phyloP scores from a whole-genome alignment of 2,113 vertebrate genomes.

The Gopherus flavomarginatus region DNA sequence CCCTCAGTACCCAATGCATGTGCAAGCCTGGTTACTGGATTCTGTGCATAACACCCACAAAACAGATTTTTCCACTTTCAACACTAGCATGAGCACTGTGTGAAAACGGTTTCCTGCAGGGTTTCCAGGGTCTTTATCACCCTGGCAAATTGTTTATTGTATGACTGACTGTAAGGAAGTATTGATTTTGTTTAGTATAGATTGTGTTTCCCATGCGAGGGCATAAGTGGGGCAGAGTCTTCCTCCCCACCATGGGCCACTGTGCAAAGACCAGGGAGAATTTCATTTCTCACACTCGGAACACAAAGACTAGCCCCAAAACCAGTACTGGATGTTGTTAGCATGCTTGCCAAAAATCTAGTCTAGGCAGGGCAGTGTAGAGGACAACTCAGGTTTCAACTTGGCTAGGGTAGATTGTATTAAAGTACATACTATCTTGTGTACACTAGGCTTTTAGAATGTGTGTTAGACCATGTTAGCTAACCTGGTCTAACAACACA shows the following conservation, averaged over 20 bases:
- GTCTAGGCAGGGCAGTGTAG: no score
- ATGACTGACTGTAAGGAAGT: no score
- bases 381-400: not conserved
- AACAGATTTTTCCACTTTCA: conserved; percentile 21
- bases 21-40: conserved; percentile 32
- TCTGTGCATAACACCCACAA: conserved; percentile 50
- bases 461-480: no score
- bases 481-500: not conserved
- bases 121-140: not conserved
- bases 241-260: not conserved
- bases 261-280: not conserved
- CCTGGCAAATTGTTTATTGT: not conserved
- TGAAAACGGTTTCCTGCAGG: not conserved
- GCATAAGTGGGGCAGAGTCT: not conserved
- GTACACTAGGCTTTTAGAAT: no score
- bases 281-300: fast-evolving
- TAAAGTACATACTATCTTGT: not conserved
- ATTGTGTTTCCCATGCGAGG: not conserved
- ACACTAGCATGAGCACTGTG: not conserved
- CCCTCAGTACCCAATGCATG: conserved; percentile 31
- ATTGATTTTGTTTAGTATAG: no score
- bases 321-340: no score
- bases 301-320: not conserved
- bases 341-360: no score
- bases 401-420: not conserved